Percentiles rank a stretch among this genome's conserved stretches.
Evolutionary conservation across 2,113 vertebrate species (phyloP).

Genomic region (Thermophis baileyi): DNA sequence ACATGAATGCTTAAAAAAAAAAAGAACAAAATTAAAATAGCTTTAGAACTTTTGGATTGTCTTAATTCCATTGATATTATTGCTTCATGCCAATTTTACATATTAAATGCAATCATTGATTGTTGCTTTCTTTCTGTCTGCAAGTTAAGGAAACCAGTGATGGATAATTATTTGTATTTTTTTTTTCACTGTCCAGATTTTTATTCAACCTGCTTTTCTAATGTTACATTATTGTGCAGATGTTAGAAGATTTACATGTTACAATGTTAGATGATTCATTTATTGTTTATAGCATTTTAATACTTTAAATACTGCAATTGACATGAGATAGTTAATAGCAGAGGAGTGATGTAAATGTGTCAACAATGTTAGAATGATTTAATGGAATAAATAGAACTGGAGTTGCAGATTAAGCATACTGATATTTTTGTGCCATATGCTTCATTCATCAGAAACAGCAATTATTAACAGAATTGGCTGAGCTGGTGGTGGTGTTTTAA

Average conservation of each 20-base stretch:
- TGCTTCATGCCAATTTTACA: conserved; percentile 65
- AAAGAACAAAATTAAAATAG: conserved; percentile 43
- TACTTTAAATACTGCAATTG: conserved; percentile 39
- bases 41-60: conserved; percentile 62
- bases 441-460: conserved; percentile 62
- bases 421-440: conserved; percentile 64
- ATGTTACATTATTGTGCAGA: conserved; percentile 46
- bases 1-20: conserved; percentile 69
- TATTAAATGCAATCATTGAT: conserved; percentile 66
- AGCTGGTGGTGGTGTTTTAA: conserved; percentile 57
- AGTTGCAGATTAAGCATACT: conserved; percentile 45
- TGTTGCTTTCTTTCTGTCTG: conserved; percentile 41
- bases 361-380: conserved; percentile 45
- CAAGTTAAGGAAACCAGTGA: conserved; percentile 7
- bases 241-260: conserved; percentile 1
- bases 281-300: conserved; percentile 44
- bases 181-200: conserved; percentile 20
- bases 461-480: conserved; percentile 68
- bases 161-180: neutral
- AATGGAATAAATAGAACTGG: conserved; percentile 37
- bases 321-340: conserved; percentile 41
- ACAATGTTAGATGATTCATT: neutral
- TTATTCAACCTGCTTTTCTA: conserved; percentile 44
- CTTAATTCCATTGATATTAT: conserved; percentile 56
- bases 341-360: conserved; percentile 21